Evolutionary conservation across 2,113 vertebrate genomes (phyloP), one percentile per base, ranked within the genome.

Genomic region (Opisthocomus hoazin): DNA sequence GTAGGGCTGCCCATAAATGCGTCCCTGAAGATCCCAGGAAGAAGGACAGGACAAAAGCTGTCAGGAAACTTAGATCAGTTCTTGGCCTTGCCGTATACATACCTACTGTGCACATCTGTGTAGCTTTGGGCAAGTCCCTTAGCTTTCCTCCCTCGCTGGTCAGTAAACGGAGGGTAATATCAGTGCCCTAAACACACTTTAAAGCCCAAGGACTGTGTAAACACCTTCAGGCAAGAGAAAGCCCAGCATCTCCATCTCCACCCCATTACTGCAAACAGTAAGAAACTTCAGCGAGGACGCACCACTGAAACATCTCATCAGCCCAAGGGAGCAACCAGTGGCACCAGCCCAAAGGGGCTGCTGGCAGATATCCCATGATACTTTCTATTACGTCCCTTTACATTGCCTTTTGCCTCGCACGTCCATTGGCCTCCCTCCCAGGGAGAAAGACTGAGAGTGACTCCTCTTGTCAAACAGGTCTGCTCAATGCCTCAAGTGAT

Each of bases 401-500:
- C 48, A 80, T 9, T 60, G 64, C 65, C 48, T 87, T 84, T 48
- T 12, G 32, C 34, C 39, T 84, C 6, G 0, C 54, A 81, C 63
- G 90, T 66, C 58, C 22, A 4, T 15, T 87, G 80, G 84, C 41
- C 64, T 84, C 51, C 46, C 15, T 63, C 65, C 39, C 39, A 48
- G 37, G 23, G 32, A 46, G 21, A 15, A 61, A 39, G n/a, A 45
- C 65, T 76, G 36, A 30, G 57, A 89, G 61, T 13, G 43, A 58
- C 77, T 87, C n/a, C 68, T 87, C 78, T 80, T 5, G 5, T 56
- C 58, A 78, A 88, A 70, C 50, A 71, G 57, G 81, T 84, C 53
- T 75, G 74, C 22, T 84, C 41, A 37, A 12, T 2, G 22, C 71
- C 56, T 82, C 0, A 0, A 87, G 61, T 14, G 4, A 73, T 1